phyloP scores from a whole-genome alignment of 2,797 vertebrate genomes.

The Acrossocheilus fasciatus region DNA sequence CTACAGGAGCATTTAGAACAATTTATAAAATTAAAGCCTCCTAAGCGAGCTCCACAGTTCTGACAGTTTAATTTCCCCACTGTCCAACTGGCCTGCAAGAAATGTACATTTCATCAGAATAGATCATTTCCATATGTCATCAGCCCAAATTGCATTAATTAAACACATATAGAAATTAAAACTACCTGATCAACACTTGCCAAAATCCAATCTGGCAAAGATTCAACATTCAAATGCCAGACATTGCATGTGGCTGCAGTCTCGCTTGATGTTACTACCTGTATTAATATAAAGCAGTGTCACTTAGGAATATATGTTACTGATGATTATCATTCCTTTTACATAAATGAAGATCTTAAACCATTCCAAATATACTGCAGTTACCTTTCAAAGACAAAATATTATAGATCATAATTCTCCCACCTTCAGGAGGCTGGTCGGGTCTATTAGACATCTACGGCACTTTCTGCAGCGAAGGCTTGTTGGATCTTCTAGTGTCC shows the following conservation, averaged over 20 bases:
- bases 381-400: background rate
- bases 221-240: conserved; percentile 75
- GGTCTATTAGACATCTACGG: conserved; percentile 68
- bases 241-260: conserved; percentile 68
- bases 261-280: conserved; percentile 64
- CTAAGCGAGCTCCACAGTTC: conserved; percentile 85
- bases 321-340: background rate
- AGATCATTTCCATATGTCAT: background rate
- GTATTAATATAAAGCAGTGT: conserved; percentile 37
- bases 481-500: conserved; percentile 31
- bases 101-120: conserved; percentile 4
- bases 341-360: background rate
- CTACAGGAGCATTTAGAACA: conserved; percentile 83
- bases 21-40: conserved; percentile 86
- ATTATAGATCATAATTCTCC: conserved; percentile 16
- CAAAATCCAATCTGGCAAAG: conserved; percentile 77
- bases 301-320: conserved; percentile 7
- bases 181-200: conserved; percentile 71
- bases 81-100: conserved; percentile 86
- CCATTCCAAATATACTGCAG: background rate
- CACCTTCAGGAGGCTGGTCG: conserved; percentile 65
- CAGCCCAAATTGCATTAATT: background rate
- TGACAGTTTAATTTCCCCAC: conserved; percentile 87
- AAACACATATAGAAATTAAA: background rate
- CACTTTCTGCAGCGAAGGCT: conserved; percentile 77